Conservation (phyloP, 2,113 vertebrate species). For the Mystacornis crossleyi region DNA sequence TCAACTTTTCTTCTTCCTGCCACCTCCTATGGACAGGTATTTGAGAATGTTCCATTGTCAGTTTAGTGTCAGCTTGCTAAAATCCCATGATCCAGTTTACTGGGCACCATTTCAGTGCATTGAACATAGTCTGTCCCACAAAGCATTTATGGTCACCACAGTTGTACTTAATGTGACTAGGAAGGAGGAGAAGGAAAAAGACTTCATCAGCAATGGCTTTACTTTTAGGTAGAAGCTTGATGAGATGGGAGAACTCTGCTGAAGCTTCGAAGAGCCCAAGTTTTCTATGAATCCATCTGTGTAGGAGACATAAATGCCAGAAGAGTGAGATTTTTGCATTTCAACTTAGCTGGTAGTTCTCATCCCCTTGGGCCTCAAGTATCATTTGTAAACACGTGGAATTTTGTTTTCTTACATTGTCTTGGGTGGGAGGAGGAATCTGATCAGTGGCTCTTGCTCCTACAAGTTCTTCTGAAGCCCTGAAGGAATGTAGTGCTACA, state of each 20-base stretch:
- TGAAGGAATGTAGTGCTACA: background rate
- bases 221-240: background rate
- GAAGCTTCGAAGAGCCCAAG: background rate
- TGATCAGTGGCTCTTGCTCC: background rate
- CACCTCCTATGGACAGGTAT: background rate
- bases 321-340: background rate
- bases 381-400: background rate
- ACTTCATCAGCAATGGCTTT: background rate
- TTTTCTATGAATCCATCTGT: background rate
- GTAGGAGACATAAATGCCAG: background rate
- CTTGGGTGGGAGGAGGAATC: rapidly evolving
- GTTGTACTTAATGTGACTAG: background rate
- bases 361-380: background rate
- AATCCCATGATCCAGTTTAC: background rate
- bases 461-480: background rate
- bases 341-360: background rate
- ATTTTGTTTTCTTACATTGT: background rate
- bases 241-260: background rate
- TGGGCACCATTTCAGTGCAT: background rate
- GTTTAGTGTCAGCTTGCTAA: background rate
- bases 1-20: background rate
- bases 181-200: background rate
- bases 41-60: background rate
- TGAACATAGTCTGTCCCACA: background rate
- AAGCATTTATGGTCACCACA: background rate